Conservation (phyloP, 2,113 vertebrate species). For the Lagenorhynchus albirostris region DNA sequence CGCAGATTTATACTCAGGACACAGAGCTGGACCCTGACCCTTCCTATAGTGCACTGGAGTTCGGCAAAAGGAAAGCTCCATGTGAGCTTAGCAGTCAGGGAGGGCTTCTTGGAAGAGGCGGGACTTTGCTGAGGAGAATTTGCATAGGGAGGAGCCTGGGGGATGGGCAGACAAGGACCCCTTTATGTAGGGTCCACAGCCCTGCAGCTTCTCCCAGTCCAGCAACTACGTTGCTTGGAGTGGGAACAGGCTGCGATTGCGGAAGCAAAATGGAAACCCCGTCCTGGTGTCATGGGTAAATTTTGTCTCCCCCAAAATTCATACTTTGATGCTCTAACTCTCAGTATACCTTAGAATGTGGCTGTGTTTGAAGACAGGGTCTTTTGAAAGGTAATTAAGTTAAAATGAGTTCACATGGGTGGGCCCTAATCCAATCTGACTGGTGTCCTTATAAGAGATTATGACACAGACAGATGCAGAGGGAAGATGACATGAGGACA, state of each 20-base stretch:
- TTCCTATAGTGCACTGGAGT: background rate
- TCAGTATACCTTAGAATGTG: background rate
- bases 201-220: background rate
- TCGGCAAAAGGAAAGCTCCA: background rate
- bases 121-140: background rate
- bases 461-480: background rate
- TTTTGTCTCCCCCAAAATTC: background rate
- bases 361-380: background rate
- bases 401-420: background rate
- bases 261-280: background rate
- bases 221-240: background rate
- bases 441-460: background rate
- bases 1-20: background rate
- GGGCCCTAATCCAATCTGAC: background rate
- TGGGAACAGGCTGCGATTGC: background rate
- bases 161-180: background rate
- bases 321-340: background rate
- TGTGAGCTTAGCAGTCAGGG: background rate
- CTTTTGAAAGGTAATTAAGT: background rate
- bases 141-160: background rate
- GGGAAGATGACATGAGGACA: background rate
- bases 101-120: constrained; percentile 11
- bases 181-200: background rate
- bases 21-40: background rate
- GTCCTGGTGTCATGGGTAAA: background rate